phyloP scores from a whole-genome alignment of 2,888 invertebrate genomes.

The Mechanitis mazaeus region DNA sequence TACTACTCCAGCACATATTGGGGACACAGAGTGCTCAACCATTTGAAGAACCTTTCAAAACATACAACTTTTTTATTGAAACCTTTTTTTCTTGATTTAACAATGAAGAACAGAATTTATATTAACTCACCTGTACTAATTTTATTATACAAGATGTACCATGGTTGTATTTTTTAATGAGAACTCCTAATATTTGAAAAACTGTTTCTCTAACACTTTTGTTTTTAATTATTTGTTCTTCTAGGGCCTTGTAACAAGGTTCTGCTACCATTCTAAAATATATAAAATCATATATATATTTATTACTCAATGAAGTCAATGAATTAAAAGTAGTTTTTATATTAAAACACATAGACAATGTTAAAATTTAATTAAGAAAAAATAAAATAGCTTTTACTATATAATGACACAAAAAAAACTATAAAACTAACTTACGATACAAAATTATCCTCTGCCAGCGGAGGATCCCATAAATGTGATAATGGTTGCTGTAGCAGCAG shows the following conservation, averaged over 20 bases:
- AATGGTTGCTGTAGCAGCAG: constrained; percentile 83
- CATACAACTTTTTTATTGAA: no score
- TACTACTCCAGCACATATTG: constrained; percentile 83
- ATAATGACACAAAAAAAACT: background rate
- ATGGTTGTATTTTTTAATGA: constrained; percentile 90
- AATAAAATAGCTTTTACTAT: no score
- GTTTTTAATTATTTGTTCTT: constrained; percentile 78
- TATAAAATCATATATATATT: background rate
- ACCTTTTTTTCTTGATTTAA: no score
- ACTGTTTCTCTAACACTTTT: constrained; percentile 82
- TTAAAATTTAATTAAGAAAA: no score
- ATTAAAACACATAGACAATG: background rate
- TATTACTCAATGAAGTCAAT: no score
- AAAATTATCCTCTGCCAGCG: constrained; percentile 88
- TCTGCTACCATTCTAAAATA: constrained; percentile 80
- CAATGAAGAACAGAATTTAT: constrained; percentile 3
- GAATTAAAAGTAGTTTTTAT: background rate
- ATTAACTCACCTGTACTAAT: constrained; percentile 74
- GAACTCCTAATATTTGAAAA: constrained; percentile 86
- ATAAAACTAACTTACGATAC: constrained; percentile 78
- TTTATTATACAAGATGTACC: constrained; percentile 85
- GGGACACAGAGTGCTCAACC: constrained; percentile 82
- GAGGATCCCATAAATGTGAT: constrained; percentile 87
- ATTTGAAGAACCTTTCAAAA: constrained; percentile 81
- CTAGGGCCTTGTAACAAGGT: constrained; percentile 84